Evolutionary conservation across 2,888 invertebrate genomes (phyloP).

Genomic region (Halocaridina rubra): DNA sequence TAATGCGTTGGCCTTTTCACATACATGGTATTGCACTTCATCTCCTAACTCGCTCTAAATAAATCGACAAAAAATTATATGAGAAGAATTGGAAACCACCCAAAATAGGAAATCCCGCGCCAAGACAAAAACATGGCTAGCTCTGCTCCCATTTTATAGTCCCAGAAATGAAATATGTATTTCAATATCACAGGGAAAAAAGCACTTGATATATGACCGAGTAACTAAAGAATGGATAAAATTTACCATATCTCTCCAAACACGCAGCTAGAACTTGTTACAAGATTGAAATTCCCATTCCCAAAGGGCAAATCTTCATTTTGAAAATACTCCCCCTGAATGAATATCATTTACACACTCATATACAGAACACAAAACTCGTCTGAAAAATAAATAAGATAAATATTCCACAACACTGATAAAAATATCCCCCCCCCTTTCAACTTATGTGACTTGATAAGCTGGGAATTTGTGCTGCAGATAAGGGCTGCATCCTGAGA

Average conservation of each 20-base stretch:
- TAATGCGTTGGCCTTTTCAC: no score
- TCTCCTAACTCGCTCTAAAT: background rate
- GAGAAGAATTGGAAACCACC: constrained; percentile 31
- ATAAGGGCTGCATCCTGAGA: no score
- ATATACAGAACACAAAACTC: no score
- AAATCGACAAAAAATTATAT: background rate
- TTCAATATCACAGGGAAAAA: constrained; percentile 58
- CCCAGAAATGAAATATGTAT: constrained; percentile 56
- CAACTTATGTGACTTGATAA: no score
- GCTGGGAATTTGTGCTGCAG: no score
- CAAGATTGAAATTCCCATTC: background rate
- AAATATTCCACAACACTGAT: background rate
- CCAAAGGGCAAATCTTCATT: background rate
- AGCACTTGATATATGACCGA: constrained; percentile 42
- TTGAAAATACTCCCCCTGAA: no score
- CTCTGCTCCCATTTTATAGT: constrained; percentile 49
- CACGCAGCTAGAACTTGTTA: constrained; percentile 35
- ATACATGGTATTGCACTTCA: background rate
- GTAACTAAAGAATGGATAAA: constrained; percentile 56
- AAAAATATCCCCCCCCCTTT: no score
- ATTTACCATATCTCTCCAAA: constrained; percentile 45
- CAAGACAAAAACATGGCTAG: constrained; percentile 54
- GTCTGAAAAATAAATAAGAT: no score
- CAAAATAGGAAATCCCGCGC: constrained; percentile 18
- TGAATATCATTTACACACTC: no score